Conservation (phyloP, 2,888 invertebrate genomes). For the Perizoma affinitatum region DNA sequence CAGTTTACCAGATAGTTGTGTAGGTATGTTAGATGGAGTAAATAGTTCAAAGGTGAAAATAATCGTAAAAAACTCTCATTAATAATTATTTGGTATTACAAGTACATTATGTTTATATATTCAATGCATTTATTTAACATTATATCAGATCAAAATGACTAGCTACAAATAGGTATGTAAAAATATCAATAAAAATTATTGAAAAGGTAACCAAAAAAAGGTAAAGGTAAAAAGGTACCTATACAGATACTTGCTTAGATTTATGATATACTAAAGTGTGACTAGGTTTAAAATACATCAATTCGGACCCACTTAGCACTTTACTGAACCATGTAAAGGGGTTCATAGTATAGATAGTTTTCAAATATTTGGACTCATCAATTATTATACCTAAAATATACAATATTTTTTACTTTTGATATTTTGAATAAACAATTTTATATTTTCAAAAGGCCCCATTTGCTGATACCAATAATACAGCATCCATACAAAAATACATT, state of each 20-base stretch:
- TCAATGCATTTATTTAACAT: not conserved
- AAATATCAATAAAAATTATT: too few species aligned
- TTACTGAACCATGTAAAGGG: too few species aligned
- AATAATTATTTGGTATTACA: conserved; percentile 11
- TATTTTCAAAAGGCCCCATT: conserved; percentile 23
- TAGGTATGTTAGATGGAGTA: not conserved
- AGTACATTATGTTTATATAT: not conserved
- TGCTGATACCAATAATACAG: conserved; percentile 20
- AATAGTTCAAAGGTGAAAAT: not conserved
- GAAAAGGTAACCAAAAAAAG: too few species aligned
- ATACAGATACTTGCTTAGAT: not conserved
- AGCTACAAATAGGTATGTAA: not conserved
- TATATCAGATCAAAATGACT: conserved; percentile 21
- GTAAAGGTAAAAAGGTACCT: too few species aligned
- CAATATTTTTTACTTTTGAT: not conserved
- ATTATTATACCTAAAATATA: too few species aligned
- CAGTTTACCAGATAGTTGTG: not conserved
- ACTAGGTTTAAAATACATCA: conserved; percentile 1
- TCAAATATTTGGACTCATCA: too few species aligned
- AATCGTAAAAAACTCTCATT: not conserved
- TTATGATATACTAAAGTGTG: not conserved
- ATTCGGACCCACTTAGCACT: too few species aligned
- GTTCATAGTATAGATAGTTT: too few species aligned
- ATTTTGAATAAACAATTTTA: not conserved
- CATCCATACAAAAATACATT: conserved; percentile 23